phyloP scores from a whole-genome alignment of 2,888 invertebrate species.

The Pseudanteris insignis region DNA sequence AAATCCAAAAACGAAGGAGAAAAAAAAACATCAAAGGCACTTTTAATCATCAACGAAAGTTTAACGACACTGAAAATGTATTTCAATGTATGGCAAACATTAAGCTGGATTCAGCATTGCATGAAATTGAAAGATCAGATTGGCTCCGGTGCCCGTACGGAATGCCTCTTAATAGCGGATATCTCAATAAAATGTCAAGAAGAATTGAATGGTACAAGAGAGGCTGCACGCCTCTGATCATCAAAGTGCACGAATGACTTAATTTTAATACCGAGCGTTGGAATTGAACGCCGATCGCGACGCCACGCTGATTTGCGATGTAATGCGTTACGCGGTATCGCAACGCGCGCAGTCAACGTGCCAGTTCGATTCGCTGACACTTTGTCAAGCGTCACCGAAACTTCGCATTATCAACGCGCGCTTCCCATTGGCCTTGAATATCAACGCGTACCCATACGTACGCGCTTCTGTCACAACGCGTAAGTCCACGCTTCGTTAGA shows the following conservation, averaged over 20 bases:
- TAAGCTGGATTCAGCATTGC: too few species aligned
- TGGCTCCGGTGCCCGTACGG: conserved; percentile 10
- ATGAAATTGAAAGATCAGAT: too few species aligned
- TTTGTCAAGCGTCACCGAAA: conserved; percentile 46
- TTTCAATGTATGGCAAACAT: too few species aligned
- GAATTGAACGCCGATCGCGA: conserved; percentile 1
- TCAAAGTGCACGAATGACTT: conserved; percentile 12
- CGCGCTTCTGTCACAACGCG: conserved; percentile 29
- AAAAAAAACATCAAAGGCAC: too few species aligned
- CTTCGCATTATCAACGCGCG: conserved; percentile 41
- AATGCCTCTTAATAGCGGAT: too few species aligned
- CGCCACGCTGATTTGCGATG: conserved; percentile 12
- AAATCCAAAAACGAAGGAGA: too few species aligned
- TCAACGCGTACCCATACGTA: conserved; percentile 24
- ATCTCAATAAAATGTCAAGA: conserved; percentile 12
- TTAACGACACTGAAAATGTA: too few species aligned
- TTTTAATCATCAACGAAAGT: too few species aligned
- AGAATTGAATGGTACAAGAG: conserved; percentile 3
- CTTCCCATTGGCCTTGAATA: conserved; percentile 14
- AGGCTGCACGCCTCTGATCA: conserved; percentile 10
- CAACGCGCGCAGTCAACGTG: conserved; percentile 38
- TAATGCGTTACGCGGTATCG: conserved; percentile 33
- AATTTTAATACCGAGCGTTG: conserved; percentile 13
- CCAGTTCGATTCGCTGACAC: conserved; percentile 41
- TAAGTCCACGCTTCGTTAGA: conserved; percentile 21